Base-by-base conservation (phyloP, 2,888 invertebrate species). In the Abrostola triplasia region DNA sequence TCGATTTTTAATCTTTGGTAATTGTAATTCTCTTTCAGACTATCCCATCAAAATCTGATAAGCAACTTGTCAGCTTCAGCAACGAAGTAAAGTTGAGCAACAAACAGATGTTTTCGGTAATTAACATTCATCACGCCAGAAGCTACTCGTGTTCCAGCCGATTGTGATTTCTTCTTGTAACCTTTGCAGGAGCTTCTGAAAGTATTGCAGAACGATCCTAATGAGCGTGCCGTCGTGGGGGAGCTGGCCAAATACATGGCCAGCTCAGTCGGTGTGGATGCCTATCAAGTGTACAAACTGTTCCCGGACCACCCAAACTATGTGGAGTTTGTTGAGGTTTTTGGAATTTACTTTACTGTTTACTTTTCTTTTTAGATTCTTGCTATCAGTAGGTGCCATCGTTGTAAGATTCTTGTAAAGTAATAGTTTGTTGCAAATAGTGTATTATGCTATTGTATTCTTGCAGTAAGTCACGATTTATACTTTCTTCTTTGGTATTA, bases 171-270 rank as follows among this genome's bases (percentile, higher is more conserved):
- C 6, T 11, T 36, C 6, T 12, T n/a, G 9, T 11, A 10, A 40
- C 8, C 11, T 6, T 77, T 80, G 6, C 88, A 95, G 89, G 95
- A 96, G 75, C 87, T 97, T 53, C 95, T 97, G 0, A 94, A 95
- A 55, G 95, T 95, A 36, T 89, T 97, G 6, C 95, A 96, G 65
- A 91, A 95, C 36, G 95, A 95, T 57, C 95, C 96, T 0, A 96
- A 95, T 53, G 96, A 96, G 80, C 94, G 95, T 59, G 94, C 96
- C 44, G 96, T 97, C 4, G 82, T 97, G 24, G 95, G 95, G 92
- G 97, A 97, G 86, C 86, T 97, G 42, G 95, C 96, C 0, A 94
- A 92, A 54, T 96, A 96, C 83, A 96, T 97, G 55, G 95, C 95
- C 36, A 93, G 95, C 11, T 96, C 97, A 0, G 95, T 97, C 0